Percentiles rank a stretch among this genome's conserved stretches.
Evolutionary conservation across 2,113 vertebrate species (phyloP).

Genomic region (Halcyon malimbica): DNA sequence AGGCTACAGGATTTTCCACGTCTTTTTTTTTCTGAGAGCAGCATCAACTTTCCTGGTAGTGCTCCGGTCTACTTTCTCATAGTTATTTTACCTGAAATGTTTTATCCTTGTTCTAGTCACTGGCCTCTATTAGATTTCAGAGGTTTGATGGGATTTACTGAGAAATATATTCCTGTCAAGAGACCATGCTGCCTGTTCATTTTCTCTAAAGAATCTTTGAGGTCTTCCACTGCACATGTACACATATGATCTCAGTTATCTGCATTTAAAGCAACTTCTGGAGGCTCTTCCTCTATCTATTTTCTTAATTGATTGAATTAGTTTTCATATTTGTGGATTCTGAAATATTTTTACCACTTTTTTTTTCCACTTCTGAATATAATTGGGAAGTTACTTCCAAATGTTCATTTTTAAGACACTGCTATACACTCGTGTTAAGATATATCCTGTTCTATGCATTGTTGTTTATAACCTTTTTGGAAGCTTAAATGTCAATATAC

Average conservation of each 20-base stretch:
- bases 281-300: slow-evolving; percentile 11
- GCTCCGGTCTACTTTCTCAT: not conserved
- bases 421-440: not conserved
- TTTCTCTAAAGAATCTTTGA: not conserved
- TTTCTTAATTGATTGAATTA: slow-evolving; percentile 53
- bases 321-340: slow-evolving; percentile 47
- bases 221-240: not conserved
- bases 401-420: slow-evolving; percentile 44
- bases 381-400: slow-evolving; percentile 63
- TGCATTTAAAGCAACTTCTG: slow-evolving; percentile 26
- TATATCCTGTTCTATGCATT: not conserved
- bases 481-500: not conserved
- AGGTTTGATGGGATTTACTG: not conserved
- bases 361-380: slow-evolving; percentile 33
- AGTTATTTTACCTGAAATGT: not conserved
- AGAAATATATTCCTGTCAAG: not conserved
- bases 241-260: not conserved
- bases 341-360: slow-evolving; percentile 68
- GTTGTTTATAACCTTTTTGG: not conserved
- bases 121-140: not conserved
- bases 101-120: not conserved
- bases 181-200: not conserved
- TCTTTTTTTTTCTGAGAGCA: not conserved
- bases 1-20: not conserved
- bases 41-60: not conserved